Percentiles rank a stretch among this genome's conserved stretches.
Evolutionary conservation across 2,113 vertebrate genomes (phyloP).

Genomic region (Plectropomus leopardus): DNA sequence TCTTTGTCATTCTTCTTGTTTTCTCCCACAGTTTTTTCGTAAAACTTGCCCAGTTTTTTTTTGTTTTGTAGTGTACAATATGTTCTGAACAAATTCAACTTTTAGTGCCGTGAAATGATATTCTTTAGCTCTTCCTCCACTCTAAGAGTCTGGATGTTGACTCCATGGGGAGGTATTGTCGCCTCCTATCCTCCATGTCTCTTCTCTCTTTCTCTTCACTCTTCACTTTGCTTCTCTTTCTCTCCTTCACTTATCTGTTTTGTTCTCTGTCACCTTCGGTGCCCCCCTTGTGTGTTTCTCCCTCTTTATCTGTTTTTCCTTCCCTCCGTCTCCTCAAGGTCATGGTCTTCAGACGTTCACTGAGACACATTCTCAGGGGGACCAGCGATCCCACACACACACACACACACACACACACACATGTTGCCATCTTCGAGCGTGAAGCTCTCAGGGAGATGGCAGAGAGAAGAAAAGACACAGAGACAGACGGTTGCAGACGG

Average conservation of each 20-base stretch:
- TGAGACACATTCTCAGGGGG: slow-evolving; percentile 58
- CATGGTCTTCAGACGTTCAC: slow-evolving; percentile 65
- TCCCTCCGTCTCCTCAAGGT: slow-evolving; percentile 72
- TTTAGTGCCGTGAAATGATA: neutral
- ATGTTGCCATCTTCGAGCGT: slow-evolving; percentile 16
- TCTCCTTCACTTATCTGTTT: slow-evolving; percentile 42
- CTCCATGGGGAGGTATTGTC: neutral
- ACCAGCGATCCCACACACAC: slow-evolving; percentile 23
- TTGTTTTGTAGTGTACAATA: no score
- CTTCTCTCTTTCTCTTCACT: neutral
- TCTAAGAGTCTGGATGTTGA: neutral
- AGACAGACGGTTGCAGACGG: no score
- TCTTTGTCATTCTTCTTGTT: neutral
- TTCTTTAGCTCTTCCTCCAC: neutral
- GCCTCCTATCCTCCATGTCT: slow-evolving; percentile 5
- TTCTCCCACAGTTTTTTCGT: no score
- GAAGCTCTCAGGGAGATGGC: slow-evolving; percentile 36
- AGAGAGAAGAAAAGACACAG: slow-evolving; percentile 25
- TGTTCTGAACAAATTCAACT: neutral
- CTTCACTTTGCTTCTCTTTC: slow-evolving; percentile 14
- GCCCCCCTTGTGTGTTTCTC: slow-evolving; percentile 53
- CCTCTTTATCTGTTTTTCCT: slow-evolving; percentile 55
- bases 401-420: slow-evolving; percentile 31
- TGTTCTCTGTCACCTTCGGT: slow-evolving; percentile 54
- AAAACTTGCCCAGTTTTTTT: no score